A percentile compares a stretch with the other conserved stretches of the same genome.
Conservation (phyloP, 1,140 invertebrate species). For the Drosophila arawakana region DNA sequence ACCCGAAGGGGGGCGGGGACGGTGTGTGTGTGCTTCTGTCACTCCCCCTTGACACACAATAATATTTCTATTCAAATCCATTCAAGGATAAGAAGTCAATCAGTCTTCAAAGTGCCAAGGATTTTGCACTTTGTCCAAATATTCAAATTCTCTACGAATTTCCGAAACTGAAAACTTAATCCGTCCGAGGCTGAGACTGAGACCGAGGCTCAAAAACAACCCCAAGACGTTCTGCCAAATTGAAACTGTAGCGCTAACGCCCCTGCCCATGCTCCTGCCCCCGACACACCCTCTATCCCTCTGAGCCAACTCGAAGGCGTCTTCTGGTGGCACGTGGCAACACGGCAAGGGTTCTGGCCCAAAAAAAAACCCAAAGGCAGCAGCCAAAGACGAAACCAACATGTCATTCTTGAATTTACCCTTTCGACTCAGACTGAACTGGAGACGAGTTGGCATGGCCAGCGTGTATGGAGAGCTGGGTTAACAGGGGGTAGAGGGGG, state of each 20-base stretch:
- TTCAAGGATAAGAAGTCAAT: constrained; percentile 83
- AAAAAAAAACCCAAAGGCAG: constrained; percentile 4
- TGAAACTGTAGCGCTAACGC: constrained; percentile 58
- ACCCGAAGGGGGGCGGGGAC: background rate
- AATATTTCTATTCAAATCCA: constrained; percentile 80
- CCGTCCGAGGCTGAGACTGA: constrained; percentile 26
- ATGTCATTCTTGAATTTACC: constrained; percentile 72
- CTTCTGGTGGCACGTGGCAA: constrained; percentile 63
- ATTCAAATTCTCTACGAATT: constrained; percentile 60
- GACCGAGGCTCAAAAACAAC: constrained; percentile 43
- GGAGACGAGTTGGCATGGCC: background rate
- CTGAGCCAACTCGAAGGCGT: constrained; percentile 43
- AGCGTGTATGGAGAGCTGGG: background rate
- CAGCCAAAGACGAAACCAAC: background rate
- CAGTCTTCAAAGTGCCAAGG: constrained; percentile 82
- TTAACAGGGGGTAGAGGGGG: constrained; percentile 6
- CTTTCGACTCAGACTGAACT: constrained; percentile 52
- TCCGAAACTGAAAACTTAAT: constrained; percentile 61
- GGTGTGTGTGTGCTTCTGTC: background rate
- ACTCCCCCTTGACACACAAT: constrained; percentile 23
- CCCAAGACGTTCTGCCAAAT: constrained; percentile 71
- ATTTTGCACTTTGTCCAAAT: constrained; percentile 78
- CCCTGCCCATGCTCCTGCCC: background rate
- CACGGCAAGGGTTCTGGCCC: constrained; percentile 25
- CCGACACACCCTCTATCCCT: background rate